Percentiles rank a stretch among this genome's conserved stretches.
Conservation (phyloP, 2,797 vertebrate genomes). For the Paramormyrops hopkinsi region DNA sequence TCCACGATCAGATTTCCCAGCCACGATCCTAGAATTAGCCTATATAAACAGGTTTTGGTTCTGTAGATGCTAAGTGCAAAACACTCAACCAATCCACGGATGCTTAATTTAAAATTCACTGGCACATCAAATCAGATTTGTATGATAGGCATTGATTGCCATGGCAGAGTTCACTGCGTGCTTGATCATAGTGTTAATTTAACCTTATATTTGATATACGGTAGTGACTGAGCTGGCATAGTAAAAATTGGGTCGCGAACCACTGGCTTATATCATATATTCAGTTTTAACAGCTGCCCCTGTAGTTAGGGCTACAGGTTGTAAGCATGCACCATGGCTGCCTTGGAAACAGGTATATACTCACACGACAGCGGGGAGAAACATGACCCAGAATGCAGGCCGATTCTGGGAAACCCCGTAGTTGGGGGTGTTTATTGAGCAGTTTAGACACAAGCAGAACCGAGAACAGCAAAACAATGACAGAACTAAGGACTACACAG, state of each 20-base stretch:
- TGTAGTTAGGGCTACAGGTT: not conserved
- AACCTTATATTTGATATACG: not conserved
- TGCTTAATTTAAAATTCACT: not conserved
- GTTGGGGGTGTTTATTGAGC: not conserved
- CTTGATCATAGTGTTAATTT: not conserved
- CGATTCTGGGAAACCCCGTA: not conserved
- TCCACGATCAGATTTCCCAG: not conserved
- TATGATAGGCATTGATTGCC: not conserved
- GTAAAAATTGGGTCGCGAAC: not conserved
- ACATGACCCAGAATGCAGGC: not conserved
- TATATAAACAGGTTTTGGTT: not conserved
- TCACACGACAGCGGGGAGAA: not conserved
- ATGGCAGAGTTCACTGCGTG: not conserved
- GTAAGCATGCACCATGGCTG: not conserved
- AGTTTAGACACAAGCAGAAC: not conserved
- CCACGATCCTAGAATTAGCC: not conserved
- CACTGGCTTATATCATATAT: not conserved
- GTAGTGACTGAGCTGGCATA: not conserved
- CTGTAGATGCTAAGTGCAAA: not conserved
- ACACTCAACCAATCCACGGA: not conserved
- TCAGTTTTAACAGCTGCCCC: not conserved
- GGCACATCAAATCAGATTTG: not conserved
- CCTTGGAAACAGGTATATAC: not conserved
- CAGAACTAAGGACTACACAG: not conserved
- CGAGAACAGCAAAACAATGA: not conserved